phyloP scores from a whole-genome alignment of 2,113 vertebrate genomes.

The Larimichthys polyactis region DNA sequence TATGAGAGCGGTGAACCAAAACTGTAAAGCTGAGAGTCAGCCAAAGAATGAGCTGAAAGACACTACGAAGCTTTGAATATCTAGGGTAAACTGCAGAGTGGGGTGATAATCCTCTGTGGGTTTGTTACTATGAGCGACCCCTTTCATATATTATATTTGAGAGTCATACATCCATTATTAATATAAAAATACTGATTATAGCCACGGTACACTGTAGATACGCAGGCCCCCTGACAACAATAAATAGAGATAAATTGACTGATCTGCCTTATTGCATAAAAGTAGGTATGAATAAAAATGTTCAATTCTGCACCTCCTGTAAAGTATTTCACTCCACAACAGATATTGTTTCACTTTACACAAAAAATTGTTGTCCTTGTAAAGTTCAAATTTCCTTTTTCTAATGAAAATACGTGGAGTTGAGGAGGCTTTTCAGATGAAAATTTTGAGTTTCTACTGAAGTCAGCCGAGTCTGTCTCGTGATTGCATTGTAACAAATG shows the following conservation, averaged over 20 bases:
- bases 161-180: neutral
- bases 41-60: neutral
- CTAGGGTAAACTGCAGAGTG: neutral
- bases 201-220: neutral
- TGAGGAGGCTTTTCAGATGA: neutral
- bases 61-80: neutral
- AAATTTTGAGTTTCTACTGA: neutral
- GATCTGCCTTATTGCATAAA: neutral
- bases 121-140: neutral
- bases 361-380: neutral
- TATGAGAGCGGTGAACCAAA: too few relatives aligned
- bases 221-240: neutral
- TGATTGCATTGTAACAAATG: neutral
- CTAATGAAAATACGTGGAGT: neutral
- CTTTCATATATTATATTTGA: neutral
- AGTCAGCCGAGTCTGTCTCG: neutral
- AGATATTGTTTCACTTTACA: neutral
- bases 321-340: too few relatives aligned
- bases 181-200: neutral
- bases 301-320: neutral
- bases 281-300: neutral
- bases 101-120: neutral
- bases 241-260: neutral
- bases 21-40: too few relatives aligned
- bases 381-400: neutral